Percentiles rank a stretch among this genome's conserved stretches.
Evolutionary conservation across 2,797 vertebrate genomes (phyloP).

Genomic region (Microchirus variegatus): DNA sequence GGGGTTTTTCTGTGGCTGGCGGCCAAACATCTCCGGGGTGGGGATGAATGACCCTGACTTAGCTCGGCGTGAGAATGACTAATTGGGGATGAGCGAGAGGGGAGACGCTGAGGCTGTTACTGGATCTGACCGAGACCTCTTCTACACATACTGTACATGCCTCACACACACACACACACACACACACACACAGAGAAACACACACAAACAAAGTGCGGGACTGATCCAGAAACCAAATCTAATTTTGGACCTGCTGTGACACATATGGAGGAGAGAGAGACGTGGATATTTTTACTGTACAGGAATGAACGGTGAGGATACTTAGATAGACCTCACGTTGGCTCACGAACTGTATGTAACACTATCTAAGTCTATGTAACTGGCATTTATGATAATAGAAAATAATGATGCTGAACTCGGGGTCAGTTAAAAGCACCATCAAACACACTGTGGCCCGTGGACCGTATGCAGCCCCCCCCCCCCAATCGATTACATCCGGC

Average conservation of each 20-base stretch:
- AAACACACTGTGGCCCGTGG: too few species aligned
- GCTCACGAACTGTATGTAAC: too few species aligned
- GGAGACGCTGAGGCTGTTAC: conserved; percentile 31
- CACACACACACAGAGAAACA: conserved; percentile 4
- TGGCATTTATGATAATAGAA: too few species aligned
- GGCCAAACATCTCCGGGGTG: conserved; percentile 44
- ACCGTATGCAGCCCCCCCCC: too few species aligned
- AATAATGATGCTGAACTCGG: too few species aligned
- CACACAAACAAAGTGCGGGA: conserved; percentile 10
- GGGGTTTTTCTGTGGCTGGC: conserved; percentile 27
- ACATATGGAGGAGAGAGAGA: conserved; percentile 33
- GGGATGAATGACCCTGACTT: conserved; percentile 49
- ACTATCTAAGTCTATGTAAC: too few species aligned
- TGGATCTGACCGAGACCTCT: conserved; percentile 59
- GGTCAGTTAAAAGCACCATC: too few species aligned
- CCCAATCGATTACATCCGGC: too few species aligned
- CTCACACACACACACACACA: conserved; percentile 27
- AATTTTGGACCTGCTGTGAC: conserved; percentile 48
- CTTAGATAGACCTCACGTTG: background rate
- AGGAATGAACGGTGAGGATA: conserved; percentile 7
- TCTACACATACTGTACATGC: conserved; percentile 43
- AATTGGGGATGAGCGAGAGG: conserved; percentile 44
- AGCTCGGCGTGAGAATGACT: conserved; percentile 42
- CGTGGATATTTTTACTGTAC: conserved; percentile 14
- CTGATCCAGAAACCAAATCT: conserved; percentile 42